Conservation (phyloP, 2,797 vertebrate species). For the Mormyrus proboscirostris region DNA sequence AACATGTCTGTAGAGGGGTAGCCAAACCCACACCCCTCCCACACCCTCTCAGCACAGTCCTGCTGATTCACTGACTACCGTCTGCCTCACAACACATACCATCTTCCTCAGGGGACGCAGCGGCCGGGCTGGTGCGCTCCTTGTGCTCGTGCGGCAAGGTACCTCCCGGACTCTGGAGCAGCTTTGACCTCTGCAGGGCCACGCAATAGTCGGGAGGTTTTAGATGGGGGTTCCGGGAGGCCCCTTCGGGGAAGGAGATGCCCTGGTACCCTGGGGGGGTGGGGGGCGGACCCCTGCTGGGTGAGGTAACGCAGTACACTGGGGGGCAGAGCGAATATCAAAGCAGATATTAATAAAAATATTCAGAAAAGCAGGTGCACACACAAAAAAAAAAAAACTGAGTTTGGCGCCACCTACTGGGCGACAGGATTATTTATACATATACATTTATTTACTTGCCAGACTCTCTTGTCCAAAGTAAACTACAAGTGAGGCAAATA, state of each 20-base stretch:
- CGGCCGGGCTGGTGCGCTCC: constrained; percentile 55
- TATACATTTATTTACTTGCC: not conserved
- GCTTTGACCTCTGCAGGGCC: constrained; percentile 92
- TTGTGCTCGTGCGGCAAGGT: constrained; percentile 48
- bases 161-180: constrained; percentile 70
- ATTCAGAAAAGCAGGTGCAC: constrained; percentile 38
- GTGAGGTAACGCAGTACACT: constrained; percentile 98
- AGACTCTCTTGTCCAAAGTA: not conserved
- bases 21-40: not conserved
- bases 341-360: constrained; percentile 39
- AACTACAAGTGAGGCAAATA: not conserved
- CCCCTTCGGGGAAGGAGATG: constrained; percentile 79
- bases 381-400: not conserved
- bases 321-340: constrained; percentile 32
- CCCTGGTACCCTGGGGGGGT: constrained; percentile 95
- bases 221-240: constrained; percentile 72
- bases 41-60: not conserved
- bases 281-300: constrained; percentile 87
- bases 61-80: not conserved
- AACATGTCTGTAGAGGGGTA: not conserved
- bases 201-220: constrained; percentile 93
- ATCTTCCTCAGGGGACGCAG: constrained; percentile 79
- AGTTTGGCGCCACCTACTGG: not conserved
- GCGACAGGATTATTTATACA: not conserved
- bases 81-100: constrained; percentile 59